Evolutionary conservation across 1,140 invertebrate genomes (phyloP), one percentile per base, ranked within the genome.

Genomic region (Ooceraea biroi): DNA sequence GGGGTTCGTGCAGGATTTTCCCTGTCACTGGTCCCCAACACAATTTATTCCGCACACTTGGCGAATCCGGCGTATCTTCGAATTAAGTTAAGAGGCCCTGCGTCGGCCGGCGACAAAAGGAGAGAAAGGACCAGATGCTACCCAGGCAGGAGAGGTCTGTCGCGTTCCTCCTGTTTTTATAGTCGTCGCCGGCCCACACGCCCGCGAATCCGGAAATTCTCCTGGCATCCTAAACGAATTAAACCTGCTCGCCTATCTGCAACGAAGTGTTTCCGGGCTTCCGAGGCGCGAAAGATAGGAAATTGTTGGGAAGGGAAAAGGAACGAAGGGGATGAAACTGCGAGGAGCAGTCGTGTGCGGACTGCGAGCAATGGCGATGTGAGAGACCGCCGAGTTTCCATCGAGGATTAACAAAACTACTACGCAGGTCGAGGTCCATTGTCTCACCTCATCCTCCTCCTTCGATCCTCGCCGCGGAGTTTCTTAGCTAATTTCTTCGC

Each of bases 401-500:
- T 19, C 48, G 41, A 65, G 84, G 87, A 89, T 89, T 84, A 88
- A 89, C 88, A 88, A 89, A 89, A 89, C 88, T n/a, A n/a, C 84
- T 86, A n/a, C 25, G 30, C 76, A 36, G 55, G 60, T 82, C 57
- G 30, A 58, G 65, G 84, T 83, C 80, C 88, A 88, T 88, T 89
- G 88, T 89, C 80, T 82, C 69, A 74, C 52, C 36, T 58, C 69
- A 55, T 69, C 69, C 76, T 68, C 61, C 48, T 52, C 55, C 30
- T 85, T 80, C 73, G 87, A 88, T 88, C 84, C 69, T 50, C 66
- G 58, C 66, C 61, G 55, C 50, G 30, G 55, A 88, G 87, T 88
- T 88, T 72, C 87, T 76, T 78, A 66, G 78, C 80, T 89, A 89
- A 89, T 89, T 89, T 88, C 87, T 89, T 86, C 78, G 84, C 84